Conservation (phyloP, 30 jellyfish, hydroid and myxozoan genomes). For the Cassiopea andromeda region DNA sequence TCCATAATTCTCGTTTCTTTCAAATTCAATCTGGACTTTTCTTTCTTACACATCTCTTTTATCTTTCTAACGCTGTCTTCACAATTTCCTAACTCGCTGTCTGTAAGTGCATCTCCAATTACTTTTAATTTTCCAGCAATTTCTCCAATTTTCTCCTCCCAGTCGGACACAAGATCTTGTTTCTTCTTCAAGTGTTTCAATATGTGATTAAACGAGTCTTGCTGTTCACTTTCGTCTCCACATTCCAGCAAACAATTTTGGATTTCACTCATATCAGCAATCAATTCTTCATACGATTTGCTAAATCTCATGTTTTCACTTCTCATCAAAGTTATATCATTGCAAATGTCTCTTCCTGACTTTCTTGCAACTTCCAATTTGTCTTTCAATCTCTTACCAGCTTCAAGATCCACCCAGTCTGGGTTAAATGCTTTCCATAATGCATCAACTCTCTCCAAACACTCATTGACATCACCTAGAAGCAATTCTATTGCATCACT, state of each 20-base stretch:
- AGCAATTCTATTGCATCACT: not conserved
- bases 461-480: not conserved
- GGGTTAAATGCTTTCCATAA: not conserved
- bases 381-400: not conserved
- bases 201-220: not conserved
- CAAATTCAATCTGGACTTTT: not conserved
- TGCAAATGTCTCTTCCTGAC: not conserved
- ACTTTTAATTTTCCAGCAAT: conserved; percentile 3
- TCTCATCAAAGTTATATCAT: conserved; percentile 21
- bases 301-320: conserved; percentile 29
- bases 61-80: not conserved
- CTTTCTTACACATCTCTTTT: not conserved
- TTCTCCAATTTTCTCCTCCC: conserved; percentile 14
- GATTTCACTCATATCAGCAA: not conserved
- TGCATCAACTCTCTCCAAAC: not conserved
- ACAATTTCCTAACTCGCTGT: conserved; percentile 1
- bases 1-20: not conserved
- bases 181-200: not conserved
- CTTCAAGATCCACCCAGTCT: not conserved
- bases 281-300: conserved; percentile 21
- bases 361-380: not conserved
- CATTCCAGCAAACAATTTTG: not conserved
- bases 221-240: not conserved
- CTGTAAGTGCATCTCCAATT: conserved; percentile 8
- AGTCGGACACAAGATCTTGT: not conserved